phyloP scores from a whole-genome alignment of 2,797 vertebrate genomes.

The Rhinatrema bivittatum region DNA sequence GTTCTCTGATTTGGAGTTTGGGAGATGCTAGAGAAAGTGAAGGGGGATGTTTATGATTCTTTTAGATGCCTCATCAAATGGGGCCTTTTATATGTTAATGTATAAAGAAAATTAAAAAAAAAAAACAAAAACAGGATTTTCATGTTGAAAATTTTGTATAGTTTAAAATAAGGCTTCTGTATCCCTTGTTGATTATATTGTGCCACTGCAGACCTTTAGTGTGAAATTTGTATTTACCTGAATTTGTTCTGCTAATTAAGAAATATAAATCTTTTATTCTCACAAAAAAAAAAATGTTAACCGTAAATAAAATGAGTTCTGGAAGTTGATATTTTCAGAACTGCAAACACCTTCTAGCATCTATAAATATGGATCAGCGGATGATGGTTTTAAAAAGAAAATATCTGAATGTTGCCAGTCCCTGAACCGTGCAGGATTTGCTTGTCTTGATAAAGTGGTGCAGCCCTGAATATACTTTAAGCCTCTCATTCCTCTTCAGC shows the following conservation, averaged over 20 bases:
- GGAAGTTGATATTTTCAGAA: slow-evolving; percentile 39
- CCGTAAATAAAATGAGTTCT: slow-evolving; percentile 60
- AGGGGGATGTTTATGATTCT: slow-evolving; percentile 58
- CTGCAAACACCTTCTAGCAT: no score
- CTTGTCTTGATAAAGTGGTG: no score
- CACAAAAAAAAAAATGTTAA: slow-evolving; percentile 56
- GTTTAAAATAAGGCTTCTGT: slow-evolving; percentile 62
- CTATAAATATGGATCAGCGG: no score
- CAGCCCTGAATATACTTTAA: no score
- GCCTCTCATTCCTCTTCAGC: no score
- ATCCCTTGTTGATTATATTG: slow-evolving; percentile 58
- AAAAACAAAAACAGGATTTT: slow-evolving; percentile 73
- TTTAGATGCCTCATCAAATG: slow-evolving; percentile 63
- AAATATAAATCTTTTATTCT: slow-evolving; percentile 69
- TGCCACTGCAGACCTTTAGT: slow-evolving; percentile 59
- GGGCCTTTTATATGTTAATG: slow-evolving; percentile 78
- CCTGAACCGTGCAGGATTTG: no score
- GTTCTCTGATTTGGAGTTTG: slow-evolving; percentile 54
- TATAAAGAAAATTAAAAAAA: slow-evolving; percentile 60
- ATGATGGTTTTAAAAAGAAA: no score
- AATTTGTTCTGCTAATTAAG: slow-evolving; percentile 58
- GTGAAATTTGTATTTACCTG: slow-evolving; percentile 70
- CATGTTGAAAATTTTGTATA: slow-evolving; percentile 66
- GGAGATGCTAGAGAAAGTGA: slow-evolving; percentile 56
- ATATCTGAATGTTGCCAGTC: no score